Evolutionary conservation across 2,113 vertebrate genomes (phyloP).

Genomic region (Erythrocercus mccallii): DNA sequence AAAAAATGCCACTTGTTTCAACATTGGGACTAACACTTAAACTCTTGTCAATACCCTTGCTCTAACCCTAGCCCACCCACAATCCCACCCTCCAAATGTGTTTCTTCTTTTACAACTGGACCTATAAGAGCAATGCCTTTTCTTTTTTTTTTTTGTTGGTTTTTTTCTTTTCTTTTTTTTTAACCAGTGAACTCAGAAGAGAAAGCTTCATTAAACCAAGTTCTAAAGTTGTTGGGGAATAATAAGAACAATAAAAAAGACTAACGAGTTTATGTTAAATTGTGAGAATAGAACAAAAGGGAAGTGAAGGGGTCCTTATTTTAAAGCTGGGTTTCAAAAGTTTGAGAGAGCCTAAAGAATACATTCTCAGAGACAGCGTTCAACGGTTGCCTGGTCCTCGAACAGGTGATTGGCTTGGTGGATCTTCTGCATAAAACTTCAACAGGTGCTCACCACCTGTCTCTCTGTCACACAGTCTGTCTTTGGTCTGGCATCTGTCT

Average conservation of each 20-base stretch:
- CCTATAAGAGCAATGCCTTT: slow-evolving; percentile 85
- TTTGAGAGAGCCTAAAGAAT: slow-evolving; percentile 88
- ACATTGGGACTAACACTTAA: slow-evolving; percentile 80
- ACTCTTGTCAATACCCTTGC: slow-evolving; percentile 77
- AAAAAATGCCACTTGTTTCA: slow-evolving; percentile 91
- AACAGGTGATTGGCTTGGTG: slow-evolving; percentile 80
- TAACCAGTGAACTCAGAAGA: slow-evolving; percentile 81
- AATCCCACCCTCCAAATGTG: slow-evolving; percentile 72
- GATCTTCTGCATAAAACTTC: slow-evolving; percentile 77
- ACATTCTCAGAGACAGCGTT: slow-evolving; percentile 90
- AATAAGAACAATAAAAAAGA: slow-evolving; percentile 75
- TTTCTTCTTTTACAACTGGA: slow-evolving; percentile 68
- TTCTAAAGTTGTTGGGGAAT: slow-evolving; percentile 77
- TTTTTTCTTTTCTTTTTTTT: slow-evolving; percentile 65
- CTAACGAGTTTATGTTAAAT: slow-evolving; percentile 78
- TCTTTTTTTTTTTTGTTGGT: slow-evolving; percentile 65
- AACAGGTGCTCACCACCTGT: slow-evolving; percentile 73
- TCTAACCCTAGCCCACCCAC: slow-evolving; percentile 76
- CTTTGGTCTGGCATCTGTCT: slow-evolving; percentile 87
- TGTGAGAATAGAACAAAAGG: slow-evolving; percentile 86
- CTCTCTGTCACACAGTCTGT: slow-evolving; percentile 78
- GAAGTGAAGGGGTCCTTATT: slow-evolving; percentile 80
- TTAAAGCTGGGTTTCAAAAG: slow-evolving; percentile 87
- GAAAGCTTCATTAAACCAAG: slow-evolving; percentile 86
- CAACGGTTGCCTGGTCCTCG: slow-evolving; percentile 83